phyloP scores from a whole-genome alignment of 2,797 vertebrate species.

The Apodemus agrarius region DNA sequence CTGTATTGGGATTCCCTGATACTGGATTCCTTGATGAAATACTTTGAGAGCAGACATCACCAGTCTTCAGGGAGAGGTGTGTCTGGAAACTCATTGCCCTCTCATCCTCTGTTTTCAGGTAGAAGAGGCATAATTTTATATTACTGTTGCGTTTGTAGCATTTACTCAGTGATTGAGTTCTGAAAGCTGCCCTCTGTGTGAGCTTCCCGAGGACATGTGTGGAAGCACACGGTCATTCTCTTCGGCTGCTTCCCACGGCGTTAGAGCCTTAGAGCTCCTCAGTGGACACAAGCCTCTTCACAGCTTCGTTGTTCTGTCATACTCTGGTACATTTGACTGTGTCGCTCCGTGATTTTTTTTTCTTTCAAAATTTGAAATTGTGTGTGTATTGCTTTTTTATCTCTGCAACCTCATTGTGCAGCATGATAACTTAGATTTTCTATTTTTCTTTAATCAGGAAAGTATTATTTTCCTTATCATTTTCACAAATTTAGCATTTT shows the following conservation, averaged over 20 bases:
- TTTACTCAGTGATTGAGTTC: background rate
- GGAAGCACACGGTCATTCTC: background rate
- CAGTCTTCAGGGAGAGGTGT: background rate
- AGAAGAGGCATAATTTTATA: background rate
- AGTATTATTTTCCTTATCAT: background rate
- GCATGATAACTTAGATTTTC: background rate
- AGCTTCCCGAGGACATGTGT: background rate
- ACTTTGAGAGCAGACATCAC: background rate
- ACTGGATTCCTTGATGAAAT: background rate
- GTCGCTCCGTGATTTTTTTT: background rate
- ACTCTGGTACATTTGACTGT: background rate
- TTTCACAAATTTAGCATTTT: constrained; percentile 16
- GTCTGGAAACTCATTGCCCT: background rate
- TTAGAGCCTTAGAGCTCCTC: background rate
- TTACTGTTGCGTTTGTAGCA: background rate
- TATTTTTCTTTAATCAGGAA: background rate
- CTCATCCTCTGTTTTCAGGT: background rate
- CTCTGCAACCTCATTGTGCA: background rate
- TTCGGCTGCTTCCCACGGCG: background rate
- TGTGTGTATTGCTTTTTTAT: background rate
- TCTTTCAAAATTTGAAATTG: background rate
- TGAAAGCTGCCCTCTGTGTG: background rate
- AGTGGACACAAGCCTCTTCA: background rate
- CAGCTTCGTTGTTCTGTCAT: background rate
- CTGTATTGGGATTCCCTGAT: background rate